Percentiles rank a stretch among this genome's conserved stretches.
Conservation (phyloP, 1,140 invertebrate species). For the Wiebesia pumilae region DNA sequence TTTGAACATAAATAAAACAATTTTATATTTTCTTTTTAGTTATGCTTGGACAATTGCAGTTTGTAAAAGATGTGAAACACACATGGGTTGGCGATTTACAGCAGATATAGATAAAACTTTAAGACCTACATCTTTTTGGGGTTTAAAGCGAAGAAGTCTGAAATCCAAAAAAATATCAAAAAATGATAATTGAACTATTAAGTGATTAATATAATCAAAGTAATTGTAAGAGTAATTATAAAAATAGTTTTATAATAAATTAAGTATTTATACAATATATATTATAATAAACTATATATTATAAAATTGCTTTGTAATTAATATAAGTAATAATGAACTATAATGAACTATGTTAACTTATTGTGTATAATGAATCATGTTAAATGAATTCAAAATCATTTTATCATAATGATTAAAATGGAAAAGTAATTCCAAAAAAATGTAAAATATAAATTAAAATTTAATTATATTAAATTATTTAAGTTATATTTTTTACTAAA, state of each 20-base stretch:
- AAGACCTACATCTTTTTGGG: slow-evolving; percentile 83
- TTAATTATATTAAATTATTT: not conserved
- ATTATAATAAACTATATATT: not conserved
- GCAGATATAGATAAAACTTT: slow-evolving; percentile 76
- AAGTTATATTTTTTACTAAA: not conserved
- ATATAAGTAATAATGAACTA: not conserved
- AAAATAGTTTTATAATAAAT: not conserved
- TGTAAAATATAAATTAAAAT: not conserved
- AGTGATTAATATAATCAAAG: slow-evolving; percentile 19
- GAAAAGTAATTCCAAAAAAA: not conserved
- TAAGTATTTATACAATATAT: not conserved
- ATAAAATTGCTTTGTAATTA: not conserved
- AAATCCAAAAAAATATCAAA: slow-evolving; percentile 55
- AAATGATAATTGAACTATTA: not conserved
- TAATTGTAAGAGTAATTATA: not conserved
- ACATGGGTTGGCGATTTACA: slow-evolving; percentile 89
- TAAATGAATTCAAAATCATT: no score
- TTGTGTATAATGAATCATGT: not conserved
- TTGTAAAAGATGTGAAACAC: slow-evolving; percentile 80
- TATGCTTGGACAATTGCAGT: slow-evolving; percentile 87
- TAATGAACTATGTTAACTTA: not conserved
- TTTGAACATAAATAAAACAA: not conserved
- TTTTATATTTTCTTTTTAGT: slow-evolving; percentile 69
- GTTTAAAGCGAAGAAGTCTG: slow-evolving; percentile 75
- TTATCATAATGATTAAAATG: no score